Base-by-base conservation (phyloP, 2,797 vertebrate species). In the Sebastes diploproa region DNA sequence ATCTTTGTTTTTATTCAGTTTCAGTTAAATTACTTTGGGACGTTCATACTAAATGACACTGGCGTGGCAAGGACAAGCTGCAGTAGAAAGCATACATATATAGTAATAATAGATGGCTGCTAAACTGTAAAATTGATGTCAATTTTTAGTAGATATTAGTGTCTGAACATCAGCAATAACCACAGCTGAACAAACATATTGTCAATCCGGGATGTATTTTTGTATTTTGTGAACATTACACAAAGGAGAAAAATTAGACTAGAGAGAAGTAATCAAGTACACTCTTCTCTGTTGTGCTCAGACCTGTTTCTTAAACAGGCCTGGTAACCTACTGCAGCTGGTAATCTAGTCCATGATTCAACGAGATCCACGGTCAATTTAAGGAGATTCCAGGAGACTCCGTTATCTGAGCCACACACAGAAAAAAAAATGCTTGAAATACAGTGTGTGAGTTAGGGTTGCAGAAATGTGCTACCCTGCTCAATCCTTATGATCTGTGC, bases 241-340 rank as follows among this genome's bases (percentile, higher is more conserved):
- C 3, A 36, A 20, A 29, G 12, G 14, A 50, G 6, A 29, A 54
- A 54, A 36, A 36, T 32, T 0, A 18, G 29, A 60, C 25, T 8
- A 30, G 4, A 55, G 70, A 27, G 22, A 65, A 55, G 16, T 5
- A n/a, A 76, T 65, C 16, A 16, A 59, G 13, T 62, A 20, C 6
- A 42, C 38, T 66, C 38, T 54, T 66, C 38, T 80, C 25, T 58
- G 46, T 29, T 79, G 50, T 84, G 77, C 56, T 71, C 58, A 82
- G 61, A 82, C 79, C 23, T 30, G 66, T 72, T 76, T 54, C 60
- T 62, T 46, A n/a, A 86, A 81, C 83, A 85, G 60, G 56, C 34
- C n/a, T 67, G 64, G 42, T 79, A 80, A 78, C 64, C 18, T 62
- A 60, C 20, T 36, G 25, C 20, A 64, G 50, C 11, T 62, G 58